Evolutionary conservation across 2,113 vertebrate species (phyloP).

Genomic region (Periophthalmodon schlosseri): DNA sequence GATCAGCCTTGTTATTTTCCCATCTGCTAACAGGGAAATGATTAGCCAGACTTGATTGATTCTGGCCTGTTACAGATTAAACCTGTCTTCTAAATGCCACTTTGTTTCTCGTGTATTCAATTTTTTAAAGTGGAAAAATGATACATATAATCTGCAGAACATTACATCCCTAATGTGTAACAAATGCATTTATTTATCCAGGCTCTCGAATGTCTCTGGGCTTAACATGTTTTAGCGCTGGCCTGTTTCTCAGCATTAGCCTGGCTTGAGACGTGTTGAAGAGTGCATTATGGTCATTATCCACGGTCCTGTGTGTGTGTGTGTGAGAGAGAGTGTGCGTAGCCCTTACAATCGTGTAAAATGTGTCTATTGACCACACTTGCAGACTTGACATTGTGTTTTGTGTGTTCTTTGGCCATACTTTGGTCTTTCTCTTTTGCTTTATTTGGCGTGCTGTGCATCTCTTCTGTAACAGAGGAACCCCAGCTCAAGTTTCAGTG

Average conservation of each 20-base stretch:
- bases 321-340: constrained; percentile 27
- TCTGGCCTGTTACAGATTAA: constrained; percentile 43
- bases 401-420: neutral
- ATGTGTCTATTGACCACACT: constrained; percentile 19
- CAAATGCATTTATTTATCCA: constrained; percentile 36
- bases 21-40: constrained; percentile 67
- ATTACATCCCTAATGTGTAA: constrained; percentile 7
- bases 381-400: neutral
- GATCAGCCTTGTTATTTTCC: constrained; percentile 68
- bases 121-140: neutral
- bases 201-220: constrained; percentile 51
- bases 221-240: constrained; percentile 33
- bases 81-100: constrained; percentile 20
- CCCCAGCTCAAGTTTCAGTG: constrained; percentile 72
- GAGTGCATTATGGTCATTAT: constrained; percentile 72
- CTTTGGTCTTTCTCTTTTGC: constrained; percentile 7
- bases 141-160: constrained; percentile 2
- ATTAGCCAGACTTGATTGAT: constrained; percentile 68
- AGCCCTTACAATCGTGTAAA: constrained; percentile 14
- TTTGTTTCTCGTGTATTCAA: neutral
- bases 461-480: constrained; percentile 39
- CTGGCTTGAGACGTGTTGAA: constrained; percentile 60
- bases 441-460: constrained; percentile 9
- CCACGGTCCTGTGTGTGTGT: constrained; percentile 44
- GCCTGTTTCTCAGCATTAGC: constrained; percentile 46